A percentile compares a stretch with the other conserved stretches of the same genome.
These are phyloP conservation scores for Aphidius ervi DNA, from an alignment of 1,140 invertebrate species.

Conservation along the genomic window DNA sequence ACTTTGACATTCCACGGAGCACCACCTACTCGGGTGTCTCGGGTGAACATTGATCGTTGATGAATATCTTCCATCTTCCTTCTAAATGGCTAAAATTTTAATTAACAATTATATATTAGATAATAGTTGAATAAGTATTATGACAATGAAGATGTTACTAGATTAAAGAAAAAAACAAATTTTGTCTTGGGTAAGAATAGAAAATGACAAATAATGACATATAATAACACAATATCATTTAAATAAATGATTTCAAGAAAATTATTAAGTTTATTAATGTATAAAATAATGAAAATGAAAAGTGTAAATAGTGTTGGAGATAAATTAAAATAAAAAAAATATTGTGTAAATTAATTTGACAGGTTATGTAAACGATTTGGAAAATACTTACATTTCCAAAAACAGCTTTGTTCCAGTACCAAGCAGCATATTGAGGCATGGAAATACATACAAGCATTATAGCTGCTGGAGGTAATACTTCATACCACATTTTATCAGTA, in stretches of 20 bases:
- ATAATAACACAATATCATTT: too few species aligned
- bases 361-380: conserved; percentile 8
- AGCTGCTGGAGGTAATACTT: conserved; percentile 5
- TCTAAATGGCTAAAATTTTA: conserved; percentile 14
- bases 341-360: not conserved
- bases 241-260: too few species aligned
- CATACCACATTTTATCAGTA: conserved; percentile 13
- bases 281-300: too few species aligned
- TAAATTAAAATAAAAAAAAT: conserved; percentile 7
- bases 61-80: not conserved
- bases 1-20: conserved; percentile 17
- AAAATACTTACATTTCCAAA: conserved; percentile 16
- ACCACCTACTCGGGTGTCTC: conserved; percentile 13
- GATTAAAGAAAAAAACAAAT: too few species aligned
- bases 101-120: not conserved
- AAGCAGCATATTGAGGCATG: conserved; percentile 7
- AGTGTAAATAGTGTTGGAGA: too few species aligned
- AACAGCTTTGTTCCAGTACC: conserved; percentile 11
- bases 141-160: too few species aligned
- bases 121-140: too few species aligned
- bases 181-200: too few species aligned
- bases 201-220: too few species aligned
- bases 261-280: too few species aligned
- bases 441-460: conserved; percentile 2
- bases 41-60: conserved; percentile 7